These are phyloP conservation scores for Eupeodes latifasciatus DNA, from an alignment of 2,888 invertebrate species.

Conservation along the genomic window DNA sequence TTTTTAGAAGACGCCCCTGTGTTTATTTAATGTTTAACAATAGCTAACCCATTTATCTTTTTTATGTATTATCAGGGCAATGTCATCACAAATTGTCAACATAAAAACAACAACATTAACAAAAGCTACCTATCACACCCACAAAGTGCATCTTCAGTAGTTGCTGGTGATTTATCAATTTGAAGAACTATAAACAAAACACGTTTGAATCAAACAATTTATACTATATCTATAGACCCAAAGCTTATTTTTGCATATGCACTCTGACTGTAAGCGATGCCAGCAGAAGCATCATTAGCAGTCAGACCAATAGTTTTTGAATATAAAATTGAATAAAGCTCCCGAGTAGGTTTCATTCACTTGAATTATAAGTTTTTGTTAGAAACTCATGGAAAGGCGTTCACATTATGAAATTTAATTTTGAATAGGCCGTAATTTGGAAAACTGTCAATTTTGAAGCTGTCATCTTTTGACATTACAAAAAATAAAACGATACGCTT, in stretches of 20 bases:
- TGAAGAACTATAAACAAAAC: slow-evolving; percentile 31
- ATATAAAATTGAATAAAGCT: background rate
- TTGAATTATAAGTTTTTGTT: too few relatives aligned
- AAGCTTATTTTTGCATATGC: slow-evolving; percentile 15
- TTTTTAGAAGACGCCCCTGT: slow-evolving; percentile 16
- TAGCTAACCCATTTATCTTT: slow-evolving; percentile 43
- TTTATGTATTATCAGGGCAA: slow-evolving; percentile 39
- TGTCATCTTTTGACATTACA: too few relatives aligned
- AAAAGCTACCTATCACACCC: slow-evolving; percentile 42
- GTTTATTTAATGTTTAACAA: slow-evolving; percentile 22
- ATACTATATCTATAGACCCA: too few relatives aligned
- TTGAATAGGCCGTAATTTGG: too few relatives aligned
- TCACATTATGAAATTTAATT: too few relatives aligned
- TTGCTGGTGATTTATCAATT: slow-evolving; percentile 25
- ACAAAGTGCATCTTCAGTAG: slow-evolving; percentile 35
- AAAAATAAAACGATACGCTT: too few relatives aligned
- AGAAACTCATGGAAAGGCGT: too few relatives aligned
- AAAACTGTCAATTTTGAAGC: too few relatives aligned
- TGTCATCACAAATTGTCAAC: slow-evolving; percentile 31
- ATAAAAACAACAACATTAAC: slow-evolving; percentile 18
- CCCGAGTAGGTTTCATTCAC: too few relatives aligned
- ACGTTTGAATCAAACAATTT: slow-evolving; percentile 13
- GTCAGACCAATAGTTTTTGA: background rate
- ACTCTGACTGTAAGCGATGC: background rate
- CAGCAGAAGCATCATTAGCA: background rate